phyloP scores from a whole-genome alignment of 2,888 invertebrate species.

The Mantis religiosa region DNA sequence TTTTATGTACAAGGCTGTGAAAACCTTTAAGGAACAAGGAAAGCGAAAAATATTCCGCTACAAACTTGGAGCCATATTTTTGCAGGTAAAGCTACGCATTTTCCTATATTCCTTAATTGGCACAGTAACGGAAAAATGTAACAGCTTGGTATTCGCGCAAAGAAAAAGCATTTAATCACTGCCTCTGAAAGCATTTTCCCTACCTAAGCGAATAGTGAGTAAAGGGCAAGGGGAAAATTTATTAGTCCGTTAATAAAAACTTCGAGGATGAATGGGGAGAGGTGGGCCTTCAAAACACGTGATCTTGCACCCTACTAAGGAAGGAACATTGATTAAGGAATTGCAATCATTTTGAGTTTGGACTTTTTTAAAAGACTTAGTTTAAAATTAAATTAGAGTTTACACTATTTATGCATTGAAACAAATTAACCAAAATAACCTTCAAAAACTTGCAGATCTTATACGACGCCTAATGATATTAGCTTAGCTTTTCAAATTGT shows the following conservation, averaged over 20 bases:
- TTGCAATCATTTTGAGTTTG: not conserved
- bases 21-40: not conserved
- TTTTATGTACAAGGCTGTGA: not conserved
- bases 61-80: not conserved
- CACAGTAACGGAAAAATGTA: not conserved
- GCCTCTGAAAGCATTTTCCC: not conserved
- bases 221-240: not conserved
- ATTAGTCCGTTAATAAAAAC: not conserved
- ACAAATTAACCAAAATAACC: too few relatives aligned
- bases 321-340: not conserved
- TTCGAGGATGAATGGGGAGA: not conserved
- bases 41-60: not conserved
- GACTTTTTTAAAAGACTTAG: not conserved
- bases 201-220: not conserved
- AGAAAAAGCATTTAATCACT: not conserved
- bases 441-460: too few relatives aligned
- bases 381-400: not conserved
- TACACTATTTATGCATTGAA: too few relatives aligned
- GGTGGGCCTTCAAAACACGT: not conserved
- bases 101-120: not conserved
- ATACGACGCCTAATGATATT: too few relatives aligned
- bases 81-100: not conserved
- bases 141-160: not conserved
- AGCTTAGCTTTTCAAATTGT: too few relatives aligned
- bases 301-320: not conserved